Evolutionary conservation across 2,797 vertebrate genomes (phyloP).

Genomic region (Megalops cyprinoides): DNA sequence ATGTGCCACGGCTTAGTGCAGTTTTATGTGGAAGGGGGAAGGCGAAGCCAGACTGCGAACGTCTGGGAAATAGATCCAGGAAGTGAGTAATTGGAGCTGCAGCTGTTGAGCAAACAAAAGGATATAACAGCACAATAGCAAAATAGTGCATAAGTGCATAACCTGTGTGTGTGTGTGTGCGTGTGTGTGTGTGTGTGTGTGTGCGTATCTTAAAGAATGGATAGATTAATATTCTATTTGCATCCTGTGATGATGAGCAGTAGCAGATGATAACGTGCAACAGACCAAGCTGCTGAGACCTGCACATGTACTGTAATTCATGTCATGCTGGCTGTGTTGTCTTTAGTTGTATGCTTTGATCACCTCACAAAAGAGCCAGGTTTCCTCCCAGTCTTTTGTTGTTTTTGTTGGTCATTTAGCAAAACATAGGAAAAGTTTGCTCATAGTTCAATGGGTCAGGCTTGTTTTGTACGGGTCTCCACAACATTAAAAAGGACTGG

Average conservation of each 20-base stretch:
- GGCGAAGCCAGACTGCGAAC: conserved; percentile 8
- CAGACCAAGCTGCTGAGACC: background rate
- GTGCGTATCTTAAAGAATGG: background rate
- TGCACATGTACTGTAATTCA: background rate
- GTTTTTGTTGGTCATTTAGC: no score
- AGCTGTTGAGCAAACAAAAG: conserved; percentile 25
- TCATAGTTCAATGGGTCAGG: no score
- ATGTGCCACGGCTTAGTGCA: background rate
- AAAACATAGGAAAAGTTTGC: no score
- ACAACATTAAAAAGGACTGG: background rate
- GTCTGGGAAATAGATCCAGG: conserved; percentile 32
- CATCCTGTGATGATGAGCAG: background rate
- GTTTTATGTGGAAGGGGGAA: background rate
- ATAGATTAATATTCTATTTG: background rate
- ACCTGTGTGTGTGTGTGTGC: conserved; percentile 11
- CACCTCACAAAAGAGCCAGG: no score
- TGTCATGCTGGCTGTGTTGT: background rate
- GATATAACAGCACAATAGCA: conserved; percentile 1
- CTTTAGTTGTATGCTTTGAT: background rate
- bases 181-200: background rate
- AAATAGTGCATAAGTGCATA: background rate
- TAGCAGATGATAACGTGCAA: background rate
- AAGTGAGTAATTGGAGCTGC: conserved; percentile 32
- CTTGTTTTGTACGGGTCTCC: background rate
- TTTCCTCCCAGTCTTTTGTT: no score